Conservation (phyloP, 2,797 vertebrate genomes). For the Macroramphosus scolopax region DNA sequence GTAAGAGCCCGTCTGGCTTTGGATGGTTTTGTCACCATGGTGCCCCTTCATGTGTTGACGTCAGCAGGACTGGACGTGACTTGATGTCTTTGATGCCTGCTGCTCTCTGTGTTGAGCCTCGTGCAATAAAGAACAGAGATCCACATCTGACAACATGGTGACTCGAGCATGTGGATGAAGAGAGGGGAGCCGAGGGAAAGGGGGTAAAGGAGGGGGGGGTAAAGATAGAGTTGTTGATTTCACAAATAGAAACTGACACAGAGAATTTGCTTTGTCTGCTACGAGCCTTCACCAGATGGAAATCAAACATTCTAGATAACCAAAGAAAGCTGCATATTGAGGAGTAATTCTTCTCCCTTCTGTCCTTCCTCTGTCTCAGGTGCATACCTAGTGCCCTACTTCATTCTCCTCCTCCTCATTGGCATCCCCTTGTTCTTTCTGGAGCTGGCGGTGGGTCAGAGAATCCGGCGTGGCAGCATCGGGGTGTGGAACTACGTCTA, state of each 20-base stretch:
- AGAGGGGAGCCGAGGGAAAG: background rate
- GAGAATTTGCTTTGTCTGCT: conserved; percentile 12
- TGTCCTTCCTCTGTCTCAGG: conserved; percentile 70
- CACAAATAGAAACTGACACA: conserved; percentile 30
- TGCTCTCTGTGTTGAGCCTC: conserved; percentile 5
- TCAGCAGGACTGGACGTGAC: conserved; percentile 52
- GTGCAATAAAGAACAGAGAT: background rate
- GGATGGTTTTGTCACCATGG: conserved; percentile 68
- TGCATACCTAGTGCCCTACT: conserved; percentile 94
- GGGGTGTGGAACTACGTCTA: conserved; percentile 97
- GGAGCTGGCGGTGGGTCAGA: conserved; percentile 96
- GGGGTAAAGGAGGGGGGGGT: conserved; percentile 1
- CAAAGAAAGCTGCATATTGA: background rate
- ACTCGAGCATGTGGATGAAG: conserved; percentile 7
- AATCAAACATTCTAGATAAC: conserved; percentile 8
- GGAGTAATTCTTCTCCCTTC: background rate
- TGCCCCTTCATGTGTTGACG: conserved; percentile 60
- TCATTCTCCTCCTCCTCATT: conserved; percentile 93
- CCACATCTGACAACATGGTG: conserved; percentile 19
- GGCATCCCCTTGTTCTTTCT: conserved; percentile 97
- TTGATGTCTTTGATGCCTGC: conserved; percentile 40
- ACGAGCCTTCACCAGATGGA: conserved; percentile 6
- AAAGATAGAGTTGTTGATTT: conserved; percentile 2
- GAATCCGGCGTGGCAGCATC: conserved; percentile 94
- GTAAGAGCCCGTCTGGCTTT: conserved; percentile 20